Percentiles rank a stretch among this genome's conserved stretches.
These are phyloP conservation scores for Lates japonicus DNA, from an alignment of 2,797 vertebrate genomes.

Conservation along the genomic window DNA sequence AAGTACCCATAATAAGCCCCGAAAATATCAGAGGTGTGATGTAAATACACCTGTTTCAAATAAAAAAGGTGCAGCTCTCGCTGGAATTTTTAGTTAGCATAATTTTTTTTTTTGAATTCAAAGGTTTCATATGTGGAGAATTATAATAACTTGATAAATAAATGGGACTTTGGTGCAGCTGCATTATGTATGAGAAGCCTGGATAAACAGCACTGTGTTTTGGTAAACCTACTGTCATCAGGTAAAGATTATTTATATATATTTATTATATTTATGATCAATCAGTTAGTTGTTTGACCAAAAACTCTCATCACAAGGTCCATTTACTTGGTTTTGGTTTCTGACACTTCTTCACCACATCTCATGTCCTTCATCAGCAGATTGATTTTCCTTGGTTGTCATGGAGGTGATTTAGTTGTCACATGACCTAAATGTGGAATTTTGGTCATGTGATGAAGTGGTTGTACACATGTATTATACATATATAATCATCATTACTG, in stretches of 20 bases:
- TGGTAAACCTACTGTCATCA: not conserved
- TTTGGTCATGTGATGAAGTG: not conserved
- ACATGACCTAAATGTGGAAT: not conserved
- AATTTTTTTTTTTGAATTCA: not conserved
- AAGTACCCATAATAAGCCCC: conserved; percentile 42
- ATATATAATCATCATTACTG: no score
- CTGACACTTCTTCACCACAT: not conserved
- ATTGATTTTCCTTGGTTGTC: not conserved
- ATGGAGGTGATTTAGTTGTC: not conserved
- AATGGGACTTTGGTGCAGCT: not conserved
- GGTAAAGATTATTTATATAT: not conserved
- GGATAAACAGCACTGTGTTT: not conserved
- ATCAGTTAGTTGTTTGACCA: not conserved
- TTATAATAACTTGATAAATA: not conserved
- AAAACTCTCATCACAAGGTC: no score
- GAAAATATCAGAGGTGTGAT: conserved; percentile 12
- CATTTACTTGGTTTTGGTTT: not conserved
- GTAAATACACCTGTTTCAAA: conserved; percentile 35
- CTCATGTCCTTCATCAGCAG: not conserved
- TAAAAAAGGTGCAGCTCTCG: not conserved
- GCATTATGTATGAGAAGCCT: not conserved
- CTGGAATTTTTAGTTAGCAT: not conserved
- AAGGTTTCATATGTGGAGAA: not conserved
- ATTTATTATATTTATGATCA: not conserved
- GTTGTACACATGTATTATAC: no score